Evolutionary conservation across 2,797 vertebrate species (phyloP), one percentile per base, ranked within the genome.

Genomic region (Sandelia bainsii): DNA sequence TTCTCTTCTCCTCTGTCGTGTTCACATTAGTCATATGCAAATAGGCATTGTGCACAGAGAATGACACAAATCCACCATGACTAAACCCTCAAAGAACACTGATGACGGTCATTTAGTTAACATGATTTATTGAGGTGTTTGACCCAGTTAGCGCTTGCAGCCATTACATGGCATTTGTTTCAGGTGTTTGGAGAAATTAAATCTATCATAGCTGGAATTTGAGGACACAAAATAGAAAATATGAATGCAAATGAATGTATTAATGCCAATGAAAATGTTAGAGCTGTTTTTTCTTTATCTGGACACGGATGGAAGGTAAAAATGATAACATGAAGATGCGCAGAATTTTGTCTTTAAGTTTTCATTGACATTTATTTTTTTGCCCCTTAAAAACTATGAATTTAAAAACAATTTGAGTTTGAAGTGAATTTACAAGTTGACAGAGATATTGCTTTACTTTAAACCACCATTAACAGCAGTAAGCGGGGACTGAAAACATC

Each of bases 1-100:
- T 91, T 89, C 89, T 86, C 88, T 89, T 91, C 89, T 93, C 86
- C 87, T 85, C 58, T 51, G 74, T 71, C 80, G 69, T 93, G 91
- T 92, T 92, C 86, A 72, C 89, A 86, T 92, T 89, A 89, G 90
- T 92, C 91, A 87, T 90, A 91, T 93, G 93, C 92, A 91, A 92
- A 93, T 90, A 23, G 54, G 49, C 74, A 90, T 92, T 92, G 89
- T 91, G 80, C 77, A 39, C 45, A 76, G 85, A 91, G 90, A 93
- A 92, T 82, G 80, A 92, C 87, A 86, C 89, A 92, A 92, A 93
- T 93, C 88, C 87, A 85, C 87, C 93, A 46, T 91, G 90, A 62
- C 93, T 92, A 92, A 93, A 79, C 69, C 88, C 89, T 90, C 77
- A 90, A 87, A 91, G 82, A 78, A 49, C 69, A 77, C 80, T 23